A percentile compares a stretch with the other conserved stretches of the same genome.
Conservation (phyloP, 2,113 vertebrate genomes). For the Dipodomys spectabilis region DNA sequence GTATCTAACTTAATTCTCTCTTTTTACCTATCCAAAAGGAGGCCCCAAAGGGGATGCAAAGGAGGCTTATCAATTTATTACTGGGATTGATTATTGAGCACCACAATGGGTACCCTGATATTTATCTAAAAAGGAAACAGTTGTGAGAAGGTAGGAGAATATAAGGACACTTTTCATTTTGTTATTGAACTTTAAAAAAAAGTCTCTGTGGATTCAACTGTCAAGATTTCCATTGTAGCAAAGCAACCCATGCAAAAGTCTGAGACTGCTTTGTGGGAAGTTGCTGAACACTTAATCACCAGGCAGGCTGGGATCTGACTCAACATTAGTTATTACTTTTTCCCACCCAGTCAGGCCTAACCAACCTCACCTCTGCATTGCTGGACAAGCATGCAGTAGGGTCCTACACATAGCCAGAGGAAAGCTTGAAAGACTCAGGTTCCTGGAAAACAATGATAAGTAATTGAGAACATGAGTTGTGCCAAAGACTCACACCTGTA, state of each 20-base stretch:
- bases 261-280: slow-evolving; percentile 35
- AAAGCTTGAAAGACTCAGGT: not conserved
- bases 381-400: not conserved
- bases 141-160: not conserved
- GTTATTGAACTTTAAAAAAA: not conserved
- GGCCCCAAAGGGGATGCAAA: not conserved
- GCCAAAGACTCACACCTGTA: no score
- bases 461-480: not conserved
- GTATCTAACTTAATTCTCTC: not conserved
- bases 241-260: not conserved
- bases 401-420: not conserved
- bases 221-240: slow-evolving; percentile 28
- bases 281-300: not conserved
- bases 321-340: slow-evolving; percentile 1
- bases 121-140: not conserved
- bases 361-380: not conserved
- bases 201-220: not conserved
- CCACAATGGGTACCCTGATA: not conserved
- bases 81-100: not conserved
- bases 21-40: not conserved
- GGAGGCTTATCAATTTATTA: not conserved
- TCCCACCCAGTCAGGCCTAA: not conserved
- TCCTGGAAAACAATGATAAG: not conserved
- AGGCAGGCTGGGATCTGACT: slow-evolving; percentile 38
- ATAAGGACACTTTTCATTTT: not conserved